These are phyloP conservation scores for Nasonia longicornis DNA, from an alignment of 1,140 invertebrate species.

Conservation along the genomic window DNA sequence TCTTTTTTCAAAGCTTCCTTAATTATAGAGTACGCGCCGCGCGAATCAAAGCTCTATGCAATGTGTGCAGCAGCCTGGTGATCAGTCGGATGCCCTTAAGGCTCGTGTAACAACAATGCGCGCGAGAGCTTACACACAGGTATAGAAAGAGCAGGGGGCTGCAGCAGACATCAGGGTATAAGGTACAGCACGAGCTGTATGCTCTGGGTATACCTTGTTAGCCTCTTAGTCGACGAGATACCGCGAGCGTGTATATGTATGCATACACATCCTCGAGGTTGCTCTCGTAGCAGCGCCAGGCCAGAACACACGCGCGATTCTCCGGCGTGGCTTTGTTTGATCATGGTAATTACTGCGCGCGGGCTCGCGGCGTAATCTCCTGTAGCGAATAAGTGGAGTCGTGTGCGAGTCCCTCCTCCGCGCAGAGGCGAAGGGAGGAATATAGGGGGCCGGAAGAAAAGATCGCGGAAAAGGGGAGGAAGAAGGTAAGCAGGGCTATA, in stretches of 20 bases:
- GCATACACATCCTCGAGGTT: background rate
- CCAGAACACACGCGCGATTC: constrained; percentile 2
- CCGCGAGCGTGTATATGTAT: constrained; percentile 6
- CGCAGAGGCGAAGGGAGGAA: too few species aligned
- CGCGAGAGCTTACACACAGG: background rate
- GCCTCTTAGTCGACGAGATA: constrained; percentile 23
- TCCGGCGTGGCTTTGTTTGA: constrained; percentile 53
- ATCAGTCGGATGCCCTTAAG: constrained; percentile 2
- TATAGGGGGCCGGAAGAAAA: background rate
- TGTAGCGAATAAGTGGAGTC: background rate
- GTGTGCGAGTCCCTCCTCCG: background rate
- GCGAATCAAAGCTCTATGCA: background rate
- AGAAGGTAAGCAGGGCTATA: background rate
- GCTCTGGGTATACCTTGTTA: background rate
- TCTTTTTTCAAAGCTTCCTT: background rate
- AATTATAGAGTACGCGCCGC: background rate
- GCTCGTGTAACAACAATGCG: background rate
- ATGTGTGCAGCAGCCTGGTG: background rate
- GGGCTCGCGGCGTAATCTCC: background rate
- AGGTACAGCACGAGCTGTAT: background rate
- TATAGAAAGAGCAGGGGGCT: background rate
- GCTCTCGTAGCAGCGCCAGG: too few species aligned
- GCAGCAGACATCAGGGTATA: too few species aligned
- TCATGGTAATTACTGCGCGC: constrained; percentile 53
- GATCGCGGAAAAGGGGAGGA: background rate